phyloP scores from a whole-genome alignment of 2,113 vertebrate species.

The Aspiorhynchus laticeps region DNA sequence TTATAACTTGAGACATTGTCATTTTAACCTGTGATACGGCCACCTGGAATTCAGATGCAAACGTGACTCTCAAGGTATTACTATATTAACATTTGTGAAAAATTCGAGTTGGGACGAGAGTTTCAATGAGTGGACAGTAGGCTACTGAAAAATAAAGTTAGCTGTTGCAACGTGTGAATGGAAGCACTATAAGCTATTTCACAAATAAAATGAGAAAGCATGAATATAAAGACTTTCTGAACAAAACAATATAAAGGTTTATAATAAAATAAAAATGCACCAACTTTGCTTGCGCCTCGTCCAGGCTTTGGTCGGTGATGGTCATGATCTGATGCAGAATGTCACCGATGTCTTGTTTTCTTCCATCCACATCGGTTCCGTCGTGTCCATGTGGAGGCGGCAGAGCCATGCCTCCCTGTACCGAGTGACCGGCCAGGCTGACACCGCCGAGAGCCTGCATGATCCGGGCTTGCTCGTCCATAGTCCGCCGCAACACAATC shows the following conservation, averaged over 20 bases:
- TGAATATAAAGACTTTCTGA: constrained; percentile 53
- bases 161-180: neutral
- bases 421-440: constrained; percentile 94
- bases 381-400: constrained; percentile 98
- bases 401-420: constrained; percentile 96
- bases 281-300: constrained; percentile 99
- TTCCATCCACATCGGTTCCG: constrained; percentile 95
- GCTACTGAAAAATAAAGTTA: constrained; percentile 1
- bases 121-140: neutral
- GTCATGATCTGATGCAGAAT: constrained; percentile 99
- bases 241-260: constrained; percentile 65
- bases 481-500: constrained; percentile 88
- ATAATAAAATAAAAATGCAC: constrained; percentile 82
- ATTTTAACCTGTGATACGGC: neutral
- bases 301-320: constrained; percentile 99
- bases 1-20: neutral
- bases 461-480: constrained; percentile 99
- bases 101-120: neutral
- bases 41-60: neutral
- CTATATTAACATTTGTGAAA: neutral
- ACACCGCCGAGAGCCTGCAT: constrained; percentile 98
- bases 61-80: neutral
- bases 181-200: neutral
- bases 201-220: neutral
- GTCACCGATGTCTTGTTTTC: constrained; percentile 99